These are phyloP conservation scores for Nymphalis io DNA, from an alignment of 1,140 invertebrate species.

Conservation along the genomic window DNA sequence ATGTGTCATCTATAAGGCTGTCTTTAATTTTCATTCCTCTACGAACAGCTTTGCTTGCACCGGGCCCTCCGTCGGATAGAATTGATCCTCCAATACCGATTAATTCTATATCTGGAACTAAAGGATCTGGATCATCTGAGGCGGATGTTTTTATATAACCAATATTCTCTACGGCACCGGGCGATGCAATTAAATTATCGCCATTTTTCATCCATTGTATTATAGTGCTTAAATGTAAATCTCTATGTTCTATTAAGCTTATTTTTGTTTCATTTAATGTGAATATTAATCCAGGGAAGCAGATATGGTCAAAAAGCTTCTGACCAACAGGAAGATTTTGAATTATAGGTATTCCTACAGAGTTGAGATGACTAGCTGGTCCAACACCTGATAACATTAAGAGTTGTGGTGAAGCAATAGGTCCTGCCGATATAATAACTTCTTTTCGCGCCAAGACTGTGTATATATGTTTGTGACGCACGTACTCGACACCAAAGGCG, in stretches of 20 bases:
- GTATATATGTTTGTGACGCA: constrained; percentile 63
- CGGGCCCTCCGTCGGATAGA: constrained; percentile 80
- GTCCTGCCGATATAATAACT: constrained; percentile 83
- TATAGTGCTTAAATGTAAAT: constrained; percentile 38
- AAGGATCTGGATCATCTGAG: constrained; percentile 78
- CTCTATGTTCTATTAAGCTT: constrained; percentile 59
- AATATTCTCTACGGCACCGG: constrained; percentile 84
- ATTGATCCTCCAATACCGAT: constrained; percentile 82
- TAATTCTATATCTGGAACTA: constrained; percentile 84
- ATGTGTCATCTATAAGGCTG: constrained; percentile 82
- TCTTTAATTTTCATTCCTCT: constrained; percentile 81
- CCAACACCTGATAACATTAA: constrained; percentile 86
- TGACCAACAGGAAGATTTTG: constrained; percentile 82
- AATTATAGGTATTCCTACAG: constrained; percentile 77
- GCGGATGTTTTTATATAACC: constrained; percentile 84
- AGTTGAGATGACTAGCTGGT: constrained; percentile 80
- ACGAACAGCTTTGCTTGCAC: constrained; percentile 81
- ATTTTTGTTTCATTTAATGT: constrained; percentile 78
- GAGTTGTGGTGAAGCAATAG: constrained; percentile 83
- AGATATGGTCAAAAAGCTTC: constrained; percentile 83
- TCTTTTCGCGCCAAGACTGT: constrained; percentile 79
- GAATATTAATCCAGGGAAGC: constrained; percentile 84
- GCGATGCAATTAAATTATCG: constrained; percentile 73
- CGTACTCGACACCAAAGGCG: constrained; percentile 85
- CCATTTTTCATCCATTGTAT: constrained; percentile 74